These are phyloP conservation scores for Nineta flava DNA, from an alignment of 2,888 invertebrate species.

Conservation along the genomic window DNA sequence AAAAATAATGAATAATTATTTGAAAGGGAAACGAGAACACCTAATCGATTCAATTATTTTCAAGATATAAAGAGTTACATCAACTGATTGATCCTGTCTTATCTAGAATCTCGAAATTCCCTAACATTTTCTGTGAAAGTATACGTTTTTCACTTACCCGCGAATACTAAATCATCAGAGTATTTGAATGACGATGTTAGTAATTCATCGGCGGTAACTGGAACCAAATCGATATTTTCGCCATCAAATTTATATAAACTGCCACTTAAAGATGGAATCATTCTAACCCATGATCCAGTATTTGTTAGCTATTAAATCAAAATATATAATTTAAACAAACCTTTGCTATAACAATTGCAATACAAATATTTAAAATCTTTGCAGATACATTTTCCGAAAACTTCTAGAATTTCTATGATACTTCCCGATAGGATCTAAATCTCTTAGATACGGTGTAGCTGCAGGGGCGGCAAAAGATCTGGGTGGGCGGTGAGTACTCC, in stretches of 20 bases:
- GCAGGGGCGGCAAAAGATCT: no score
- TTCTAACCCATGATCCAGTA: conserved; percentile 69
- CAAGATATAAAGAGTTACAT: no score
- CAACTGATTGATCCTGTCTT: no score
- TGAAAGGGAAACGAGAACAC: no score
- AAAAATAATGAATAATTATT: no score
- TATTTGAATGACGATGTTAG: conserved; percentile 77
- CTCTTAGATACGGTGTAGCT: no score
- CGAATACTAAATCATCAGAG: conserved; percentile 69
- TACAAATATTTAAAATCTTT: no score
- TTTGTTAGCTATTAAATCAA: conserved; percentile 46
- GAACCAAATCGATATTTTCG: conserved; percentile 70
- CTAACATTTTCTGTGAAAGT: no score
- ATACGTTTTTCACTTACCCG: conserved; percentile 33
- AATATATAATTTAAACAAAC: background rate
- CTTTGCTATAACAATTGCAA: background rate
- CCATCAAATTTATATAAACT: conserved; percentile 85
- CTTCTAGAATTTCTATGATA: background rate
- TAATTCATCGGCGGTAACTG: conserved; percentile 72
- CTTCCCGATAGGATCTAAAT: no score
- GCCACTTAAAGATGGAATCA: conserved; percentile 88
- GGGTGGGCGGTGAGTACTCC: no score
- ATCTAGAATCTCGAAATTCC: no score
- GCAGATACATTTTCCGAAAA: background rate
- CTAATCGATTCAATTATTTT: no score